These are phyloP conservation scores for Drosophila burlai DNA, from an alignment of 1,140 invertebrate species.

Conservation along the genomic window DNA sequence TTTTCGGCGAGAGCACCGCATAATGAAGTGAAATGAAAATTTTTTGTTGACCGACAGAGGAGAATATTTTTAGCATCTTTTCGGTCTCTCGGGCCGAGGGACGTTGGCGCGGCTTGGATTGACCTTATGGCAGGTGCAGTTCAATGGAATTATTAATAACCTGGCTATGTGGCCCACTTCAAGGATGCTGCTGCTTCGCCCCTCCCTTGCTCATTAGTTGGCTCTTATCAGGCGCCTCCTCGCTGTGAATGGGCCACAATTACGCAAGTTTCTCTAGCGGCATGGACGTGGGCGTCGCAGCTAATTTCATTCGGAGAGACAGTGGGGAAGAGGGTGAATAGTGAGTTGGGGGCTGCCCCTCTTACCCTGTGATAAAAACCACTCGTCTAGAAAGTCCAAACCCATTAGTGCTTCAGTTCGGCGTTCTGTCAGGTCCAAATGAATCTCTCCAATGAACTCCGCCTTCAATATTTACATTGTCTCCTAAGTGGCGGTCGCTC, in stretches of 20 bases:
- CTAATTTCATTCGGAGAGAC: constrained; percentile 30
- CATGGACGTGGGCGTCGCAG: constrained; percentile 32
- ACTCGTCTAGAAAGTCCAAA: constrained; percentile 85
- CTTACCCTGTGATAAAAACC: constrained; percentile 85
- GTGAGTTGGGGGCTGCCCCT: constrained; percentile 8
- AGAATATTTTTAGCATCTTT: constrained; percentile 61
- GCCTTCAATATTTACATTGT: constrained; percentile 77
- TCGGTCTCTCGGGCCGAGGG: constrained; percentile 23
- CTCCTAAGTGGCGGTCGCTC: constrained; percentile 43
- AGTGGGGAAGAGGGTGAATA: neutral
- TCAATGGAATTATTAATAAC: constrained; percentile 76
- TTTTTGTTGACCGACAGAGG: constrained; percentile 62
- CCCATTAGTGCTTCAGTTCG: constrained; percentile 63
- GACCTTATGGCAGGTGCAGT: constrained; percentile 78
- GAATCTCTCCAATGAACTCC: constrained; percentile 31
- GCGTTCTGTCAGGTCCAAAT: constrained; percentile 35
- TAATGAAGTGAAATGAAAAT: constrained; percentile 59
- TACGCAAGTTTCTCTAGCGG: constrained; percentile 65
- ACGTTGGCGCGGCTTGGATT: constrained; percentile 38
- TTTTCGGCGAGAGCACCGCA: constrained; percentile 5
- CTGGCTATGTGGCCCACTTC: constrained; percentile 31
- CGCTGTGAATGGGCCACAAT: constrained; percentile 55
- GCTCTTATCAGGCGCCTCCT: constrained; percentile 46
- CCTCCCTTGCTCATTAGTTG: constrained; percentile 5
- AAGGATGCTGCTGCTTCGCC: constrained; percentile 28